A percentile compares a stretch with the other conserved stretches of the same genome.
Evolutionary conservation across 2,113 vertebrate species (phyloP).

Genomic region (Marcusenius ussheri): DNA sequence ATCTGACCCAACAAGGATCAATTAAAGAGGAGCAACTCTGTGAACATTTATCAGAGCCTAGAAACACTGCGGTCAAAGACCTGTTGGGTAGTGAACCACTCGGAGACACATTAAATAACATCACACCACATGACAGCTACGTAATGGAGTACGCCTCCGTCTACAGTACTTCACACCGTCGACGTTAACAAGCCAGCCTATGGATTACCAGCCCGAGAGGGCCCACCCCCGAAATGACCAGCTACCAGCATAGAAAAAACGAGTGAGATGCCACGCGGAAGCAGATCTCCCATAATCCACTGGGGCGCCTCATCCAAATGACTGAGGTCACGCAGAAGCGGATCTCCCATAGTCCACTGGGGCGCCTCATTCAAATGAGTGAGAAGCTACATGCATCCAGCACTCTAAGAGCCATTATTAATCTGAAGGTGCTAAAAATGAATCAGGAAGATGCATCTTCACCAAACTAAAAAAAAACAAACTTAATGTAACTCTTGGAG

Average conservation of each 20-base stretch:
- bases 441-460: background rate
- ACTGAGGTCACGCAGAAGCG: background rate
- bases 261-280: background rate
- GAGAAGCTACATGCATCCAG: background rate
- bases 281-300: background rate
- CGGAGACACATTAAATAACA: background rate
- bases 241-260: background rate
- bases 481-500: background rate
- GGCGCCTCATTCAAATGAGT: background rate
- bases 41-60: background rate
- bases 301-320: background rate
- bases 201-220: background rate
- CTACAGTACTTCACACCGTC: background rate
- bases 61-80: background rate
- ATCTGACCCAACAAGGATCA: background rate
- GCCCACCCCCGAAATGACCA: background rate
- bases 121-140: background rate
- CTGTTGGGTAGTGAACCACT: no score
- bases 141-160: background rate
- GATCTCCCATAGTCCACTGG: background rate
- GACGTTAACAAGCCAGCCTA: background rate
- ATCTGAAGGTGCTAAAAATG: background rate
- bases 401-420: background rate
- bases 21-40: background rate
- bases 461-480: background rate